A percentile compares a stretch with the other conserved stretches of the same genome.
phyloP scores from a whole-genome alignment of 2,113 vertebrate species.

The Ammospiza nelsoni region DNA sequence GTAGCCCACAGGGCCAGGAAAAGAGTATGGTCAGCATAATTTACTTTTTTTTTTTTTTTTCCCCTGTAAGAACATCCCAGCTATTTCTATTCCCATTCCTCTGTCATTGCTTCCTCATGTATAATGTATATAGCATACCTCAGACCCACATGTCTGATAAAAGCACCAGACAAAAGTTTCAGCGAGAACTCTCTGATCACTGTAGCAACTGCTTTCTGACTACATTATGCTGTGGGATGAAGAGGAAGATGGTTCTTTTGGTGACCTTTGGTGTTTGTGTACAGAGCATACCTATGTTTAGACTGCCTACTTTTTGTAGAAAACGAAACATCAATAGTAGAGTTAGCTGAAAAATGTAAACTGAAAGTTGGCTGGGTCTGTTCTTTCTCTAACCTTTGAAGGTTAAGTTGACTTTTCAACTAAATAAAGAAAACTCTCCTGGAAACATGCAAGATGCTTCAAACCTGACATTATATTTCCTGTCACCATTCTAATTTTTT shows the following conservation, averaged over 20 bases:
- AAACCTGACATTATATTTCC: not conserved
- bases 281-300: not conserved
- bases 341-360: not conserved
- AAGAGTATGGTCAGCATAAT: not conserved
- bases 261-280: not conserved
- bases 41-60: not conserved
- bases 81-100: not conserved
- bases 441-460: not conserved
- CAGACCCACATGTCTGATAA: not conserved
- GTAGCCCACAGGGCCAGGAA: not conserved
- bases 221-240: not conserved
- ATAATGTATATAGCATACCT: not conserved
- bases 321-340: not conserved
- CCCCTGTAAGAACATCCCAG: not conserved
- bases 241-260: not conserved
- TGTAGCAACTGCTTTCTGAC: not conserved
- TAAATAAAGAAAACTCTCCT: not conserved
- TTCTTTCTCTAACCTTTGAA: not conserved
- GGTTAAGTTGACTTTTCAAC: not conserved
- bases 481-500: not conserved
- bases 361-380: not conserved
- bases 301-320: not conserved
- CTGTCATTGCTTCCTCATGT: not conserved
- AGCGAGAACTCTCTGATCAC: not conserved
- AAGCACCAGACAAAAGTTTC: not conserved